These are phyloP conservation scores for Percina caprodes DNA, from an alignment of 2,113 vertebrate species.

Conservation along the genomic window DNA sequence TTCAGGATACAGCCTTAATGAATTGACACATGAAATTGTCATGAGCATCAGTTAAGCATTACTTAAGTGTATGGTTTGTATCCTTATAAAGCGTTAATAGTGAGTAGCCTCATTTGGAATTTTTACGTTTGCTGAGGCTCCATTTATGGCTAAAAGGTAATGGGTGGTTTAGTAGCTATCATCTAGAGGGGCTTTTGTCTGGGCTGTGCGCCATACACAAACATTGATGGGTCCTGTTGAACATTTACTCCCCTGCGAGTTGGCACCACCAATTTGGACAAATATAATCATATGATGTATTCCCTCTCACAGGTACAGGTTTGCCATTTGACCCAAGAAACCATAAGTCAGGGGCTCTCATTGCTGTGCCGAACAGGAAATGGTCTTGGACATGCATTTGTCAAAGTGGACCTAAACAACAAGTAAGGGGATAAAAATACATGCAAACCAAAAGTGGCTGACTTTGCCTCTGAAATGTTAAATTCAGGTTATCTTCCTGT, in stretches of 20 bases:
- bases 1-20: background rate
- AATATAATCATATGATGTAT: background rate
- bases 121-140: background rate
- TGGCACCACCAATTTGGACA: background rate
- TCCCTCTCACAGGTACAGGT: constrained; percentile 54
- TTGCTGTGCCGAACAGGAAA: constrained; percentile 88
- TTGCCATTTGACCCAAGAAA: constrained; percentile 83
- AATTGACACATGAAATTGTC: background rate
- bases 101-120: background rate
- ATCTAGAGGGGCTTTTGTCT: background rate
- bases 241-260: background rate
- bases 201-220: no score
- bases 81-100: background rate
- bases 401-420: constrained; percentile 87
- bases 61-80: background rate
- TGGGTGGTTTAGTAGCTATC: background rate
- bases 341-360: constrained; percentile 87
- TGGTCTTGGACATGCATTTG: constrained; percentile 90
- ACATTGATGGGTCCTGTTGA: background rate
- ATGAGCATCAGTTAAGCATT: background rate
- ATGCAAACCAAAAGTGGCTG: background rate
- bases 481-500: background rate
- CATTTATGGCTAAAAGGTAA: background rate
- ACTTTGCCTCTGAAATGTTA: background rate
- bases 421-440: constrained; percentile 81